Conservation (phyloP, 2,797 vertebrate species). For the Chiroxiphia lanceolata region DNA sequence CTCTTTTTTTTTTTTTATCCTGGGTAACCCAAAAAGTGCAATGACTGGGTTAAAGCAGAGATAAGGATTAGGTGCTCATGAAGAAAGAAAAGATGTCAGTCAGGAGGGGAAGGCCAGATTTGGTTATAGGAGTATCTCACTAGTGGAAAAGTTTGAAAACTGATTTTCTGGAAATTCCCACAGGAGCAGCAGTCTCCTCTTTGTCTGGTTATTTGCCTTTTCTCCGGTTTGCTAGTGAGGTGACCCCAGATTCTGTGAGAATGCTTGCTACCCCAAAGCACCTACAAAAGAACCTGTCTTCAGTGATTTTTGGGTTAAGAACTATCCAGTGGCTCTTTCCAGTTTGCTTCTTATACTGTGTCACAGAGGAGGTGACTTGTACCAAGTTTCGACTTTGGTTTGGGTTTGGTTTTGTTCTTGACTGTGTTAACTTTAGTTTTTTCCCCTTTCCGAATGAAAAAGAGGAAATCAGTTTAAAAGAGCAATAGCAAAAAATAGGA, state of each 20-base stretch:
- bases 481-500: not conserved
- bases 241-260: not conserved
- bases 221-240: not conserved
- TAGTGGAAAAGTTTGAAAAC: not conserved
- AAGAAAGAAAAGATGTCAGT: not conserved
- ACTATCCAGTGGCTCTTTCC: not conserved
- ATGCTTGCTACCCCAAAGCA: not conserved
- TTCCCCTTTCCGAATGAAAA: not conserved
- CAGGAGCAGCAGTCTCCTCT: not conserved
- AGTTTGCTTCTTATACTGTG: not conserved
- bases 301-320: not conserved
- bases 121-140: not conserved
- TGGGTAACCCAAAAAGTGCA: not conserved
- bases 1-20: not conserved
- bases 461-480: slow-evolving; percentile 9
- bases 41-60: not conserved
- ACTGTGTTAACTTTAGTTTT: not conserved
- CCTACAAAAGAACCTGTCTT: not conserved
- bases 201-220: not conserved
- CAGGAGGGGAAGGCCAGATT: accelerated
- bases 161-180: not conserved
- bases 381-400: not conserved
- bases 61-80: not conserved
- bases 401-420: not conserved
- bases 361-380: not conserved